Conservation (phyloP, 2,888 invertebrate genomes). For the Muschampia plurimacula region DNA sequence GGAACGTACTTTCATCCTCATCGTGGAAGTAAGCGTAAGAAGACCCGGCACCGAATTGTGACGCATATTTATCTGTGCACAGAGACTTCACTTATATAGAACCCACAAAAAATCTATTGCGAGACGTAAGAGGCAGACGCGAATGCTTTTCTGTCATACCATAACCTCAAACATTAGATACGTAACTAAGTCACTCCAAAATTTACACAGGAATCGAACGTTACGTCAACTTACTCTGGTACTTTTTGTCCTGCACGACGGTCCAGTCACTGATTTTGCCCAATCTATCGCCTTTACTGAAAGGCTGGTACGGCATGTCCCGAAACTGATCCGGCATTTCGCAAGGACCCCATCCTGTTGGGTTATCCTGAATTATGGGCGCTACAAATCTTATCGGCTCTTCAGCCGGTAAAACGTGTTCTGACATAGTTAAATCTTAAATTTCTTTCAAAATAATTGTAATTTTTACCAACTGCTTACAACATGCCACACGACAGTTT, state of each 20-base stretch:
- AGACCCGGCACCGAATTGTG: conserved; percentile 96
- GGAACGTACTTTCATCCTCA: conserved; percentile 99
- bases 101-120: not conserved
- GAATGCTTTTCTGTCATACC: not conserved
- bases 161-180: conserved; percentile 45
- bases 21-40: conserved; percentile 99
- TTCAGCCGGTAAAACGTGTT: conserved; percentile 84
- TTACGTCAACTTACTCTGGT: conserved; percentile 89
- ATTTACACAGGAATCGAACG: not conserved
- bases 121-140: not conserved
- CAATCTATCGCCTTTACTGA: conserved; percentile 98
- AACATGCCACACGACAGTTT: conserved; percentile 68
- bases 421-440: conserved; percentile 65
- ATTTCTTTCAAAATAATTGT: not conserved
- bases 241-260: conserved; percentile 97
- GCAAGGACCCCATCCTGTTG: conserved; percentile 98
- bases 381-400: conserved; percentile 89
- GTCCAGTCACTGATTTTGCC: conserved; percentile 99
- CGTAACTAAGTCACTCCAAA: not conserved
- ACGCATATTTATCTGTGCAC: conserved; percentile 92
- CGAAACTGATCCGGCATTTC: conserved; percentile 97
- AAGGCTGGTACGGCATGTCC: conserved; percentile 99
- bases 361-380: conserved; percentile 93
- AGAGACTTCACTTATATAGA: not conserved
- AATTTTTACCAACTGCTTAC: conserved; percentile 3